phyloP scores from a whole-genome alignment of 2,888 invertebrate genomes.

The Drosophila aldrichi region DNA sequence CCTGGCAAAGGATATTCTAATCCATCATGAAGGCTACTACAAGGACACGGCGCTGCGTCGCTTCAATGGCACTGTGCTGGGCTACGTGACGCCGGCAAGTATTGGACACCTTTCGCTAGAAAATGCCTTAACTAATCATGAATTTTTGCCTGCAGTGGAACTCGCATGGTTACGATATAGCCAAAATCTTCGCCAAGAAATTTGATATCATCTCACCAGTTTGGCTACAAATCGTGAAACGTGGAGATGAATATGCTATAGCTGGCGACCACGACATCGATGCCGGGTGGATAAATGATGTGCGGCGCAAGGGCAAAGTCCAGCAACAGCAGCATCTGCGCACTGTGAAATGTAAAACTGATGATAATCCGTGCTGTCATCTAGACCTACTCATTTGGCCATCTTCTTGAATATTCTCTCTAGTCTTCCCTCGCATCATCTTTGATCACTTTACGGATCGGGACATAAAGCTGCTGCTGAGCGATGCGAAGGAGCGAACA shows the following conservation, averaged over 20 bases:
- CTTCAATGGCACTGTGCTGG: slow-evolving; percentile 92
- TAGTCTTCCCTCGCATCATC: slow-evolving; percentile 95
- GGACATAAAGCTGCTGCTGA: slow-evolving; percentile 91
- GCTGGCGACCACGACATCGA: slow-evolving; percentile 94
- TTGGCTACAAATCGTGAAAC: slow-evolving; percentile 94
- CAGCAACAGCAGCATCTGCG: slow-evolving; percentile 50
- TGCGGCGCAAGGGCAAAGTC: slow-evolving; percentile 86
- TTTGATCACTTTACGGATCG: slow-evolving; percentile 94
- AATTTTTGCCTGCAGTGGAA: slow-evolving; percentile 92
- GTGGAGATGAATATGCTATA: slow-evolving; percentile 88
- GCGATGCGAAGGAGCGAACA: slow-evolving; percentile 88
- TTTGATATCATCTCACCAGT: slow-evolving; percentile 97
- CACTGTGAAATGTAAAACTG: slow-evolving; percentile 51
- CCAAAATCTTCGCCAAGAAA: slow-evolving; percentile 95
- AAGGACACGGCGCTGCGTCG: slow-evolving; percentile 89
- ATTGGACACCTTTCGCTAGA: too few species aligned
- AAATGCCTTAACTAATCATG: background rate
- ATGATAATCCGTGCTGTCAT: background rate
- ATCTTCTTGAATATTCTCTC: slow-evolving; percentile 65
- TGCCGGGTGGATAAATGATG: slow-evolving; percentile 91
- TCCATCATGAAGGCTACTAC: slow-evolving; percentile 91
- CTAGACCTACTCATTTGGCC: background rate
- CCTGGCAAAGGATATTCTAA: slow-evolving; percentile 90
- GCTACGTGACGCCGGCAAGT: slow-evolving; percentile 95
- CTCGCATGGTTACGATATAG: slow-evolving; percentile 95